Evolutionary conservation across 2,888 invertebrate genomes (phyloP).

Genomic region (Lasioglossum marginatum): DNA sequence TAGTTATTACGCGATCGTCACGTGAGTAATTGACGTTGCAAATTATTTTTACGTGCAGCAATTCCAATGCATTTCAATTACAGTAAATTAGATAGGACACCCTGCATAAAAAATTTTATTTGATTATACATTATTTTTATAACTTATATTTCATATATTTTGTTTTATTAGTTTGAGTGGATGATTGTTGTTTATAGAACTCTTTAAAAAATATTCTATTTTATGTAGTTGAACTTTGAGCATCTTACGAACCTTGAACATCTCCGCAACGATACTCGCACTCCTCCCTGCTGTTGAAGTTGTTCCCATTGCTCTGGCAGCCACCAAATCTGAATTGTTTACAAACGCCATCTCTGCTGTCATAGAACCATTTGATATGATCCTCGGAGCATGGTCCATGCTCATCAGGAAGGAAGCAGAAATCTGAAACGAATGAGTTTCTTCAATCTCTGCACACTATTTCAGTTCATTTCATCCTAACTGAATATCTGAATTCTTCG

Average conservation of each 20-base stretch:
- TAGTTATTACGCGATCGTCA: background rate
- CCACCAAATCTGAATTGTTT: conserved; percentile 92
- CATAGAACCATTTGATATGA: conserved; percentile 89
- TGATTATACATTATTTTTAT: background rate
- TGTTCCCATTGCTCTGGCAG: conserved; percentile 93
- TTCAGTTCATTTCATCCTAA: background rate
- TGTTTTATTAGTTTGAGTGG: background rate
- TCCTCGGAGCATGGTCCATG: conserved; percentile 88
- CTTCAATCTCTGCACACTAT: background rate
- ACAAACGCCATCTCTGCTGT: conserved; percentile 90
- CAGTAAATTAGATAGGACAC: no score
- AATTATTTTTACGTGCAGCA: background rate
- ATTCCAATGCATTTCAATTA: no score
- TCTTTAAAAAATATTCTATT: background rate
- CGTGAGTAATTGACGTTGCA: background rate
- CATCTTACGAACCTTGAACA: conserved; percentile 85
- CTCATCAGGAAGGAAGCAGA: conserved; percentile 89
- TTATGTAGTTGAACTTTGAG: background rate
- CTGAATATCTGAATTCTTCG: background rate
- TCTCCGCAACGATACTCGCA: conserved; percentile 90
- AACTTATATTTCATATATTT: background rate
- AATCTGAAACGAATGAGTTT: conserved; percentile 84
- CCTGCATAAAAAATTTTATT: no score
- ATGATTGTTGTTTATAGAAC: background rate
- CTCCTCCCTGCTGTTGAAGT: conserved; percentile 89